A percentile compares a stretch with the other conserved stretches of the same genome.
phyloP scores from a whole-genome alignment of 92 coral and sea anemone genomes.

The Porites evermanni region DNA sequence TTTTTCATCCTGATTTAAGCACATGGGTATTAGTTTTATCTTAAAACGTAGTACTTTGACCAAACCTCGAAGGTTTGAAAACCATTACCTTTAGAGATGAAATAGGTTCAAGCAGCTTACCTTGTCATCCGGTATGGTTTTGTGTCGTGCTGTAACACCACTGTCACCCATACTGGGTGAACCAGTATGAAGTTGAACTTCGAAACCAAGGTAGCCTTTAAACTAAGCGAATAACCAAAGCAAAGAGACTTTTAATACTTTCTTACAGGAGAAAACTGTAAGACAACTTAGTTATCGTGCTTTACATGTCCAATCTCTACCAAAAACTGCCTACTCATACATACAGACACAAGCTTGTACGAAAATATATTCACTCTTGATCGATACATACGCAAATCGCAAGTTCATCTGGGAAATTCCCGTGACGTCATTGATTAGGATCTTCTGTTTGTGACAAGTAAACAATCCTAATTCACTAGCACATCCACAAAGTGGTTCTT shows the following conservation, averaged over 20 bases:
- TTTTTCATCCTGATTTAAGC: neutral
- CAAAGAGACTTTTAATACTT: neutral
- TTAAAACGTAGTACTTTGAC: neutral
- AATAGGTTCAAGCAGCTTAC: conserved; percentile 42
- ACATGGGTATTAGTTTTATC: neutral
- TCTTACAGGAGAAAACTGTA: neutral
- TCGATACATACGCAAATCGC: neutral
- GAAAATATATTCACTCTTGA: conserved; percentile 7
- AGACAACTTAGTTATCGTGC: neutral
- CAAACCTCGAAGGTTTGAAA: neutral
- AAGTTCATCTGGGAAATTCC: conserved; percentile 29
- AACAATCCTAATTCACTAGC: too few species aligned
- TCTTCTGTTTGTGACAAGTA: too few species aligned
- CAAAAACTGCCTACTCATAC: conserved; percentile 5
- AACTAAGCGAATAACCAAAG: conserved; percentile 4
- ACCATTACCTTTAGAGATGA: neutral
- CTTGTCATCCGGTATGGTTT: conserved; percentile 89
- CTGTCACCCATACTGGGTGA: conserved; percentile 65
- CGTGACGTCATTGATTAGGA: conserved; percentile 35
- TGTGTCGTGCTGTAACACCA: conserved; percentile 75
- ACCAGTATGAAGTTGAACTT: conserved; percentile 21
- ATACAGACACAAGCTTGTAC: neutral
- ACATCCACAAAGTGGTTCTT: too few species aligned
- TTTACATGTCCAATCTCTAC: conserved; percentile 29
- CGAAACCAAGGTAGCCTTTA: conserved; percentile 14